A percentile compares a stretch with the other conserved stretches of the same genome.
Conservation (phyloP, 37 sponge, comb jelly and placozoan species). For the Cliona cf. orientalis region DNA sequence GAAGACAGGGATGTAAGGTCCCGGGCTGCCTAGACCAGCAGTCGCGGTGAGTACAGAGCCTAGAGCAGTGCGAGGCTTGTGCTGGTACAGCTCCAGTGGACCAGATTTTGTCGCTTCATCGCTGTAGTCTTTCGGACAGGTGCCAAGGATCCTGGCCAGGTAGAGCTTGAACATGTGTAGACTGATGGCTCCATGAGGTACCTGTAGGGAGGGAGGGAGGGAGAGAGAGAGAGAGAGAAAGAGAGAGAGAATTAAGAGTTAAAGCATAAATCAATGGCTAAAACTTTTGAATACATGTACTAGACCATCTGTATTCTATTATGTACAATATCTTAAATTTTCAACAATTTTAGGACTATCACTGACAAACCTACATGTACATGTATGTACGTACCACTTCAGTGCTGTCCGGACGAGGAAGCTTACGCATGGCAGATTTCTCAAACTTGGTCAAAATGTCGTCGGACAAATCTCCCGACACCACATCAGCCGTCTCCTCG, state of each 20-base stretch:
- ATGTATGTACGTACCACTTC: too few species aligned
- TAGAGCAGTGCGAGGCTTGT: constrained; percentile 19
- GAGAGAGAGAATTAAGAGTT: too few species aligned
- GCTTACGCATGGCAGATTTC: constrained; percentile 1
- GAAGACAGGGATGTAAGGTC: constrained; percentile 55
- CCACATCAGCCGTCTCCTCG: constrained; percentile 2
- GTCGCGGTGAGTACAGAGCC: constrained; percentile 17
- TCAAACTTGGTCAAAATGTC: constrained; percentile 32
- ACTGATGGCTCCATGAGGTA: constrained; percentile 18
- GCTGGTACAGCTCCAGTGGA: constrained; percentile 47
- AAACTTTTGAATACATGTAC: too few species aligned
- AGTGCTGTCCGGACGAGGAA: too few species aligned
- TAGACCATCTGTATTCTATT: too few species aligned
- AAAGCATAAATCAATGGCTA: too few species aligned
- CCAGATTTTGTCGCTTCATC: constrained; percentile 7
- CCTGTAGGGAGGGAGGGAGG: too few species aligned
- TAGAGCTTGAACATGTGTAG: constrained; percentile 55
- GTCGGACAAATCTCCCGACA: constrained; percentile 13
- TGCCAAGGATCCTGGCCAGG: constrained; percentile 58
- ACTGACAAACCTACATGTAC: too few species aligned
- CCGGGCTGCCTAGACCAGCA: background rate
- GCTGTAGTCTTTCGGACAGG: too few species aligned
- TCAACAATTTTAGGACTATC: too few species aligned
- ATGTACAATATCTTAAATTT: too few species aligned
- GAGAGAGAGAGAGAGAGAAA: too few species aligned